Base-by-base conservation (phyloP, 2,888 invertebrate genomes). In the Thalpophila matura region DNA sequence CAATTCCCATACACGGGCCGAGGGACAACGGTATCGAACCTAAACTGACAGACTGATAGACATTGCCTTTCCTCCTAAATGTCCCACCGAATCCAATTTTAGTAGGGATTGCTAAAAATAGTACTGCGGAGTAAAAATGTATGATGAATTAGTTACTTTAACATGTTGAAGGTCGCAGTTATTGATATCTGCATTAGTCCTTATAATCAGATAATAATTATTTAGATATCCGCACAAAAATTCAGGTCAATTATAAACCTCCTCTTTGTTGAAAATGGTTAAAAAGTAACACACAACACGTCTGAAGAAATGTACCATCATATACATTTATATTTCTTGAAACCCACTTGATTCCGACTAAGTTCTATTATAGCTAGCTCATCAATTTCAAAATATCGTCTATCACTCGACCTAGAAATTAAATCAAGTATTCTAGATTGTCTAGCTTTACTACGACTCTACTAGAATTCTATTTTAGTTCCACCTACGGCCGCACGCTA, bases 341-440 rank as follows among this genome's bases (percentile, higher is more conserved):
- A 29, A 29, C n/a, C 35, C 22, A 29, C 43, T 53, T 5, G 1
- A 24, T 42, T 4, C 18, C 9, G 1, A 14, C n/a, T 12, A n/a
- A 38, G 29, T 45, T 46, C 3, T 33, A 9, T 45, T n/a, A 31
- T 10, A 37, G 55, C 55, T 1, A 27, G 26, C 26, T 74, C 70
- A 69, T 74, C 54, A 27, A 47, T 50, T 58, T 55, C 10, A 51
- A 46, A 61, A 45, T 27, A 37, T 16, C 46, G 33, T 38, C 43
- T 42, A 37, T 42, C 33, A 20, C 61, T 64, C 67, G 77, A 71
- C 77, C 74, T 43, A 62, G 10, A 74, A 58, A 74, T 74, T 66
- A 71, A 71, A 50, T 71, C 74, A 62, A 76, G 76, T 54, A 45
- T n/a, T n/a, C n/a, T n/a, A n/a, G n/a, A n/a, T n/a, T 42, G 35